phyloP scores from a whole-genome alignment of 2,797 vertebrate species.

The Neostethus bicornis region DNA sequence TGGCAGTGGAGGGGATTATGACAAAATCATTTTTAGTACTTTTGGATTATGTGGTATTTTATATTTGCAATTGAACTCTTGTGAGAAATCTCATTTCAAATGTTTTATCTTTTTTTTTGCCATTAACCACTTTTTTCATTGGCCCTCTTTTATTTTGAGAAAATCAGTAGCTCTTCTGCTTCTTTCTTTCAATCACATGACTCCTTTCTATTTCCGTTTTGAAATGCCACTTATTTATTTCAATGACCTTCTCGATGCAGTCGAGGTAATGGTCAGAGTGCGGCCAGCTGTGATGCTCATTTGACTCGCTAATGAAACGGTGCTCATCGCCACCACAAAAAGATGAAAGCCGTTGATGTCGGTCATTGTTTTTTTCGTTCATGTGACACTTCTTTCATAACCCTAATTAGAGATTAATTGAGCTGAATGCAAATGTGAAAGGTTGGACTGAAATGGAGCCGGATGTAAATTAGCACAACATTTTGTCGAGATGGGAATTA shows the following conservation, averaged over 20 bases:
- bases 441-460: slow-evolving; percentile 22
- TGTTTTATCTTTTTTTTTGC: neutral
- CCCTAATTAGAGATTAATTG: slow-evolving; percentile 51
- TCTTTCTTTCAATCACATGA: neutral
- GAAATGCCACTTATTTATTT: slow-evolving; percentile 21
- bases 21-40: too few species aligned
- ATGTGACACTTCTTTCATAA: slow-evolving; percentile 61
- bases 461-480: slow-evolving; percentile 12
- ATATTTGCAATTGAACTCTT: too few species aligned
- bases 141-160: neutral
- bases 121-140: neutral
- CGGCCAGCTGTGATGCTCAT: slow-evolving; percentile 34
- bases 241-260: slow-evolving; percentile 33
- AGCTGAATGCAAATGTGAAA: slow-evolving; percentile 52
- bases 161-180: neutral
- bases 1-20: too few species aligned
- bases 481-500: too few species aligned
- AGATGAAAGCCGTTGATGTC: slow-evolving; percentile 55
- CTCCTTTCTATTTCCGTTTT: slow-evolving; percentile 9
- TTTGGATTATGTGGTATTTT: too few species aligned
- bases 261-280: slow-evolving; percentile 15
- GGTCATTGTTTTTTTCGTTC: slow-evolving; percentile 53
- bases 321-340: slow-evolving; percentile 35
- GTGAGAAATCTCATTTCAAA: too few species aligned
- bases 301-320: slow-evolving; percentile 50